Evolutionary conservation across 2,797 vertebrate genomes (phyloP).

Genomic region (Cryptoblepharus egeriae): DNA sequence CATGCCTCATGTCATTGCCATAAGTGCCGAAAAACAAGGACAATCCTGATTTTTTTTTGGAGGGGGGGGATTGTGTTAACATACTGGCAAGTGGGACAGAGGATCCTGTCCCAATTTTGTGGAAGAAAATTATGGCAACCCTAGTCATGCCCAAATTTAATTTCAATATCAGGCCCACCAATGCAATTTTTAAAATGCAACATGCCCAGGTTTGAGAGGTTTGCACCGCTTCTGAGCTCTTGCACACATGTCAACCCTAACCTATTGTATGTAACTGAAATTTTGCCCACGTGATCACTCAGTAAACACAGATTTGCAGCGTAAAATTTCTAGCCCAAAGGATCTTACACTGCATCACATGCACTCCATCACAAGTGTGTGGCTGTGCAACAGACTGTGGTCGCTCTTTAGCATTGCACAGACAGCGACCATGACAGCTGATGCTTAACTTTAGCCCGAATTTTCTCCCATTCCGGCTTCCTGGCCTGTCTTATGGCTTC

Average conservation of each 20-base stretch:
- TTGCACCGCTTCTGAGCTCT: background rate
- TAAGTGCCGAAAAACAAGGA: too few species aligned
- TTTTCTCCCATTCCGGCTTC: slow-evolving; percentile 29
- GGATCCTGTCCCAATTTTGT: too few species aligned
- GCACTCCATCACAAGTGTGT: slow-evolving; percentile 25
- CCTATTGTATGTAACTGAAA: accelerated
- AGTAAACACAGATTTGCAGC: background rate
- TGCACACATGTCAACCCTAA: background rate
- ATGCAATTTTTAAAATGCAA: too few species aligned
- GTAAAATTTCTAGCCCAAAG: slow-evolving; percentile 23
- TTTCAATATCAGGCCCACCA: too few species aligned
- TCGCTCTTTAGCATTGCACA: slow-evolving; percentile 23
- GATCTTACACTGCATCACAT: too few species aligned
- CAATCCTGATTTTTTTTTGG: too few species aligned
- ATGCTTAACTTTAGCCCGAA: background rate
- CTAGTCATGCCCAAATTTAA: too few species aligned
- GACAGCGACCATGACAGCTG: slow-evolving; percentile 20
- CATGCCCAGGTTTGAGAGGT: background rate
- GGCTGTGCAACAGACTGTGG: slow-evolving; percentile 15
- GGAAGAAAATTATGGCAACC: too few species aligned
- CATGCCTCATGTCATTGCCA: too few species aligned
- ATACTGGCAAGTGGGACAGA: too few species aligned
- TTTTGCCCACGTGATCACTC: accelerated
- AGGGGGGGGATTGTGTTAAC: too few species aligned
- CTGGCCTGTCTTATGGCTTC: slow-evolving; percentile 52